Evolutionary conservation across 2,888 invertebrate genomes (phyloP).

Genomic region (Dolichopus griseipennis): DNA sequence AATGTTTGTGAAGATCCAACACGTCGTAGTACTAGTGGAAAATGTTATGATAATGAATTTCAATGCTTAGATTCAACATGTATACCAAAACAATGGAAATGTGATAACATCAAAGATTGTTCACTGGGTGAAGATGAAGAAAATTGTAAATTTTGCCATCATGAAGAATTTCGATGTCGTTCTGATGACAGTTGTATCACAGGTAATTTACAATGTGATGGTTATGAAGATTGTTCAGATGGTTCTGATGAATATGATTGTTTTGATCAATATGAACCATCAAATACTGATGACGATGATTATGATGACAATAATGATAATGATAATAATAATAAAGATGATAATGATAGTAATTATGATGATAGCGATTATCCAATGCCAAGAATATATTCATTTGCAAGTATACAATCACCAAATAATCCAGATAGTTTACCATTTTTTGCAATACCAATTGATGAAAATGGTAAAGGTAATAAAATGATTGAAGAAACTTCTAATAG

Average conservation of each 20-base stretch:
- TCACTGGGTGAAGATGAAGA: conserved; percentile 44
- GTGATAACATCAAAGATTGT: conserved; percentile 47
- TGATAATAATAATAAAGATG: conserved; percentile 24
- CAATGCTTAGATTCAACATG: conserved; percentile 52
- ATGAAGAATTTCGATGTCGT: conserved; percentile 45
- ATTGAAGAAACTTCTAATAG: not conserved
- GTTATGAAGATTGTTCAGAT: conserved; percentile 51
- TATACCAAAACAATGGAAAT: conserved; percentile 52
- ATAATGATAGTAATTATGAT: conserved; percentile 18
- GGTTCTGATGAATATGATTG: conserved; percentile 57
- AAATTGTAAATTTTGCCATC: conserved; percentile 43
- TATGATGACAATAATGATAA: conserved; percentile 25
- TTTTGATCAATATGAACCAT: conserved; percentile 16
- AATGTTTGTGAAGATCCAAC: conserved; percentile 49
- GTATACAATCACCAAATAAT: conserved; percentile 22
- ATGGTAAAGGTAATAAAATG: conserved; percentile 10
- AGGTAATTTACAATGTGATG: conserved; percentile 53
- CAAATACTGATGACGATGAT: not conserved
- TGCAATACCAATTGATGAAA: conserved; percentile 21
- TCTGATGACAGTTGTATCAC: conserved; percentile 49
- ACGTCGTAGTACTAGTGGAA: conserved; percentile 31
- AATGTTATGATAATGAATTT: conserved; percentile 50
- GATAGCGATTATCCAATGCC: conserved; percentile 14
- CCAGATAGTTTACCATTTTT: conserved; percentile 22
- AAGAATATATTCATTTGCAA: conserved; percentile 22